These are phyloP conservation scores for Mustela lutreola DNA, from an alignment of 2,113 vertebrate species.

Conservation along the genomic window DNA sequence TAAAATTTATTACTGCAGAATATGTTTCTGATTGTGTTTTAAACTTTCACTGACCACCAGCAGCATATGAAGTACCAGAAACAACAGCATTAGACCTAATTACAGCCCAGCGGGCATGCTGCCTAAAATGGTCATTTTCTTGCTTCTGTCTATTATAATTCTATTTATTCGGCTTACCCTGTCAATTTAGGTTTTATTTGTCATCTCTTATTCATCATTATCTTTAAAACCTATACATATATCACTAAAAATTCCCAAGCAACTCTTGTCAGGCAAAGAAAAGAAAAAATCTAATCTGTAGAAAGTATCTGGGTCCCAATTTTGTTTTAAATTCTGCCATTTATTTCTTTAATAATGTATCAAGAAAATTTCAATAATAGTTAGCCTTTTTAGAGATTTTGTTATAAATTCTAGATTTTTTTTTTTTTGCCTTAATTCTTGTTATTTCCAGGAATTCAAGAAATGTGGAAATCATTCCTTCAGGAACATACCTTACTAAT, in stretches of 20 bases:
- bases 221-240: constrained; percentile 43
- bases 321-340: constrained; percentile 38
- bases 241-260: constrained; percentile 32
- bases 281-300: constrained; percentile 60
- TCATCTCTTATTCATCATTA: constrained; percentile 57
- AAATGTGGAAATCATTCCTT: neutral
- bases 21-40: constrained; percentile 67
- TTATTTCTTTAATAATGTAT: constrained; percentile 52
- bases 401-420: neutral
- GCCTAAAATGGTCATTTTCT: constrained; percentile 65
- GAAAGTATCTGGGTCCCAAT: constrained; percentile 41
- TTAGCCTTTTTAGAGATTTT: constrained; percentile 18
- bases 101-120: constrained; percentile 22
- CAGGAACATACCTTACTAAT: neutral
- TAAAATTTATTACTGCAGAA: constrained; percentile 59
- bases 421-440: constrained; percentile 28
- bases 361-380: neutral
- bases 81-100: constrained; percentile 50
- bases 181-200: constrained; percentile 58
- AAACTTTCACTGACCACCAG: constrained; percentile 50
- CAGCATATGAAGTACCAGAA: constrained; percentile 45
- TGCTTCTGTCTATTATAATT: constrained; percentile 67
- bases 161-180: constrained; percentile 36
- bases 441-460: neutral
- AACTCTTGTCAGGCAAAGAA: constrained; percentile 52